Evolutionary conservation across 2,113 vertebrate genomes (phyloP), one percentile per base, ranked within the genome.

Genomic region (Ceyx cyanopectus): DNA sequence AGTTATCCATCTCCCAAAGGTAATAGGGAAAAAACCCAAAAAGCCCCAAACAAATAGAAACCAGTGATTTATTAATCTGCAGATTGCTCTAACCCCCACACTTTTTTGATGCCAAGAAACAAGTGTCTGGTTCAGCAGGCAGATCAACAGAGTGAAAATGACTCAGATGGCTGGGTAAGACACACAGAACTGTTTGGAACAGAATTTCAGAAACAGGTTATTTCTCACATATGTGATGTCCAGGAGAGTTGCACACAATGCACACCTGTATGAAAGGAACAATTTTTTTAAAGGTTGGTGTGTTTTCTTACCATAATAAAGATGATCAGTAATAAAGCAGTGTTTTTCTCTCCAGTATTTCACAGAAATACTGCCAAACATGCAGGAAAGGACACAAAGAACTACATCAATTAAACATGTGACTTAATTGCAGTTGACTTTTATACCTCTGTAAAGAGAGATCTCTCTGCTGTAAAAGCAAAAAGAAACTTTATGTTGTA

Each of bases 1-100:
- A 97, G 97, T 96, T 97, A 98, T 98, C 88, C 81, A 91, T 92
- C 93, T 98, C 98, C 98, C 85, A 94, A 97, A 98, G 98, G 98
- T 77, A 96, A 32, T 50, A 62, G 67, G 91, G 92, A 97, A 98
- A n/a, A 46, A 37, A 18, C 9, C 37, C 37, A 10, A 37, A 37
- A 37, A 56, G 81, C 58, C 6, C 6, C 45, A 46, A 46, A 7
- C 19, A 77, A 85, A 51, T 5, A 90, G 57, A 81, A 91, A 37
- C 11, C 48, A 73, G 24, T 43, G 54, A 87, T 85, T 93, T 89
- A 81, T 89, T 92, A 58, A 85, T 60, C 62, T 81, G 66, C 66
- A 75, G 81, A 83, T 73, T 86, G 92, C 56, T 86, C 0, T 0
- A 93, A 58, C 74, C 45, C 73, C 65, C 88, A 65, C 89, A 76